These are phyloP conservation scores for Latrodectus elegans DNA, from an alignment of 2,888 invertebrate genomes.

Conservation along the genomic window DNA sequence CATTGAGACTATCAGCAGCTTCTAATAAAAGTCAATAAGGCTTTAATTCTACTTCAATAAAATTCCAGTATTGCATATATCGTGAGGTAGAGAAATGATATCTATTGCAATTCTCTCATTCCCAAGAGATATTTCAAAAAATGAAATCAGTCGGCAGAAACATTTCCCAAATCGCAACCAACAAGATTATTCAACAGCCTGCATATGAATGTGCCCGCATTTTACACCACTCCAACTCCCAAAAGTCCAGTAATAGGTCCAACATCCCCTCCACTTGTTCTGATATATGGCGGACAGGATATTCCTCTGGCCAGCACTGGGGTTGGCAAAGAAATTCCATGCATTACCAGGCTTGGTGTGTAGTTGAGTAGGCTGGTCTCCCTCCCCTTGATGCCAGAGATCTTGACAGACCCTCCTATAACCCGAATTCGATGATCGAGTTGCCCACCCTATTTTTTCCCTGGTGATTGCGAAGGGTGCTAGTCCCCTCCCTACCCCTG, in stretches of 20 bases:
- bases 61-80: too few species aligned
- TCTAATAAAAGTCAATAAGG: too few species aligned
- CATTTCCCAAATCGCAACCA: too few species aligned
- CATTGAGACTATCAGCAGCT: too few species aligned
- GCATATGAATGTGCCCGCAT: neutral
- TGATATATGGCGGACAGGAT: constrained; percentile 13
- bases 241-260: neutral
- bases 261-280: neutral
- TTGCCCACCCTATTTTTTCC: constrained; percentile 25
- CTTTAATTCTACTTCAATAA: too few species aligned
- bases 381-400: neutral
- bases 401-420: constrained; percentile 27
- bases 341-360: constrained; percentile 40
- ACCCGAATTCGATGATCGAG: constrained; percentile 64
- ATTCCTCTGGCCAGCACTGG: neutral
- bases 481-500: constrained; percentile 17
- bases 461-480: constrained; percentile 25
- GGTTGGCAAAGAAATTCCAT: constrained; percentile 34
- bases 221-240: neutral
- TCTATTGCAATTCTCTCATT: too few species aligned
- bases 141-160: too few species aligned
- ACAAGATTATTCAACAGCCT: too few species aligned
- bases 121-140: too few species aligned
- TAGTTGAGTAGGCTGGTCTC: constrained; percentile 26
- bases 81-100: too few species aligned